phyloP scores from a whole-genome alignment of 2,113 vertebrate genomes.

The Poecilia latipinna region DNA sequence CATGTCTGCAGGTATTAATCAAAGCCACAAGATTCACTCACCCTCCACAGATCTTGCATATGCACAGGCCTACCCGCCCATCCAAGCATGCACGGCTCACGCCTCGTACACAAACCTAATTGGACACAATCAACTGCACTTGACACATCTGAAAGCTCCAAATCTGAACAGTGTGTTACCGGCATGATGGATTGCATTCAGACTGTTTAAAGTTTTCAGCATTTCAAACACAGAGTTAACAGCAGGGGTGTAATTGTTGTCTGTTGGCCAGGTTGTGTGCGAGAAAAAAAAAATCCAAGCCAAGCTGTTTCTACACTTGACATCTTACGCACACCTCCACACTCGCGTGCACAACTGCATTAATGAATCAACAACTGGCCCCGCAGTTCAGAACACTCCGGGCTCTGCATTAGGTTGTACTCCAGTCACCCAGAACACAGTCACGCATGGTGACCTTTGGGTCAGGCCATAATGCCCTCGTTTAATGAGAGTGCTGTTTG shows the following conservation, averaged over 20 bases:
- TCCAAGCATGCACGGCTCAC: conserved; percentile 54
- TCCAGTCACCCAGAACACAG: conserved; percentile 63
- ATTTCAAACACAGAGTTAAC: conserved; percentile 46
- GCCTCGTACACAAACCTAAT: conserved; percentile 62
- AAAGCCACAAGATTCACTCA: conserved; percentile 67
- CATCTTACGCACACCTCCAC: conserved; percentile 41
- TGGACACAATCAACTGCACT: conserved; percentile 69
- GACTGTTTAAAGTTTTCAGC: conserved; percentile 59
- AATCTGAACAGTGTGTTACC: conserved; percentile 54
- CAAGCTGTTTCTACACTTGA: conserved; percentile 40
- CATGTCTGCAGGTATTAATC: conserved; percentile 79
- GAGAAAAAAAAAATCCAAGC: conserved; percentile 34
- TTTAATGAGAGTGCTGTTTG: conserved; percentile 79
- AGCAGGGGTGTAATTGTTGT: conserved; percentile 37
- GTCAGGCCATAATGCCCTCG: conserved; percentile 77
- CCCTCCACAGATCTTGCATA: conserved; percentile 31
- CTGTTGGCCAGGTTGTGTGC: conserved; percentile 58
- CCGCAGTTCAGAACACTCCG: conserved; percentile 12
- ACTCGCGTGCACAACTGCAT: conserved; percentile 37
- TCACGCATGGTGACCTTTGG: conserved; percentile 73
- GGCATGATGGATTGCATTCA: conserved; percentile 68
- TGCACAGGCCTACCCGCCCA: conserved; percentile 33
- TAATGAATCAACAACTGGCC: conserved; percentile 60
- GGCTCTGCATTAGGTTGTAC: conserved; percentile 47
- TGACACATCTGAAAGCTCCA: conserved; percentile 69